Base-by-base conservation (phyloP, 2,113 vertebrate species). In the Talpa occidentalis region DNA sequence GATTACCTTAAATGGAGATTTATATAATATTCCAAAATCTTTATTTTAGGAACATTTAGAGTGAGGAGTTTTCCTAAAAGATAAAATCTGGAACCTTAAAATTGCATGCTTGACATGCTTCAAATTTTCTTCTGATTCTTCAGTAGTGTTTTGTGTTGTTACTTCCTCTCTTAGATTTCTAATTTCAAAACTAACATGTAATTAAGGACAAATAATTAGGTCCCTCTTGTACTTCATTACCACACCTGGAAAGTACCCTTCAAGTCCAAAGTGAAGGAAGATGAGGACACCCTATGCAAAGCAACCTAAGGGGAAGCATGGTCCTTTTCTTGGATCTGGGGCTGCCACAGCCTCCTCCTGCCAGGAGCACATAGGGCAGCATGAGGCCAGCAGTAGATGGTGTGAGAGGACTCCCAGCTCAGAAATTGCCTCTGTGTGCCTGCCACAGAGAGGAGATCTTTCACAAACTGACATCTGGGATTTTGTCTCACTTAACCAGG, bases 31-130 rank as follows among this genome's bases (percentile, higher is more conserved):
- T 40, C 64, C n/a, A 59, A 84, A 92, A 84, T 85, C 22, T 85
- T 92, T 77, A 91, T 37, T 70, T 82, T 40, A 80, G 49, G n/a
- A 91, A 77, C 26, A 91, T 56, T 79, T 88, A 73, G 40, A 80
- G 21, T 84, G 11, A 30, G 44, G 49, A 74, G 40, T 67, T 80
- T 88, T 91, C 7, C 12, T 66, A 47, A 64, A 82, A 88, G 35
- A 70, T 35, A 44, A 86, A 90, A 81, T 54, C 44, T 37, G 54
- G 80, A 21, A 40, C 12, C 32, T 30, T 78, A 87, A 76, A 84
- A 40, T 28, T 88, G 30, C 26, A 77, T 26, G 44, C 11, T 28
- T n/a, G 40, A 52, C 40, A 32, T 24, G 19, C 32, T 88, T 82
- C 28, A 73, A 22, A 42, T 88, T 49, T 78, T 69, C 67, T 80